These are phyloP conservation scores for Platorchestia sp. DNA, from an alignment of 1,140 invertebrate species.

Conservation along the genomic window DNA sequence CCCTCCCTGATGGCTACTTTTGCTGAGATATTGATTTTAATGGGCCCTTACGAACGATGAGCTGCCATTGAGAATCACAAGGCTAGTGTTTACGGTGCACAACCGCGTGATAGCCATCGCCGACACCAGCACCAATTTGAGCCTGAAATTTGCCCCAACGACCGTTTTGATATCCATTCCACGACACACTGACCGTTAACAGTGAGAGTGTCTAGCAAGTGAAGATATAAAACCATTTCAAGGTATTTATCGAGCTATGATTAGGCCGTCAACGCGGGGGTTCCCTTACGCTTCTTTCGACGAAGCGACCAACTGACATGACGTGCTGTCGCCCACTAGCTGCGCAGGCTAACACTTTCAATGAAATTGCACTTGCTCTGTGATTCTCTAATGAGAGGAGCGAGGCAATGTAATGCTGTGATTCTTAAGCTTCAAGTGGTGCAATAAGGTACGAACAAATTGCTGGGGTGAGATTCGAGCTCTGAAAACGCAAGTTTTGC, in stretches of 20 bases:
- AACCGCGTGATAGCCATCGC: conserved; percentile 22
- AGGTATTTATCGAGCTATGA: conserved; percentile 41
- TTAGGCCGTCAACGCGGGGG: conserved; percentile 42
- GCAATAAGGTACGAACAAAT: not conserved
- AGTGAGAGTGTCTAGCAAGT: conserved; percentile 40
- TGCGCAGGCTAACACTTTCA: not conserved
- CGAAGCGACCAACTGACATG: not conserved
- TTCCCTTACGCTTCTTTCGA: not conserved
- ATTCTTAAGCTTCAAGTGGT: not conserved
- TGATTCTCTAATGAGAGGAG: not conserved
- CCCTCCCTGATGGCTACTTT: conserved; percentile 34
- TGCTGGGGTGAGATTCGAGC: not conserved
- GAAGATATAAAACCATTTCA: conserved; percentile 50
- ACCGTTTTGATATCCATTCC: conserved; percentile 32
- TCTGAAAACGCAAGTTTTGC: not conserved
- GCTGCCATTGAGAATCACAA: conserved; percentile 35
- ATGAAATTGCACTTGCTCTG: not conserved
- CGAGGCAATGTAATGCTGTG: not conserved
- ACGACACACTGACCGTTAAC: conserved; percentile 29
- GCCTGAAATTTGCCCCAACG: conserved; percentile 26
- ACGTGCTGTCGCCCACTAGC: not conserved
- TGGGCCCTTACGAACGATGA: conserved; percentile 33
- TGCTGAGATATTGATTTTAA: conserved; percentile 48
- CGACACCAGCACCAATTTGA: not conserved
- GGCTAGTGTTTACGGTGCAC: not conserved